Percentiles rank a stretch among this genome's conserved stretches.
Evolutionary conservation across 2,888 invertebrate genomes (phyloP).

Genomic region (Ceramica pisi): DNA sequence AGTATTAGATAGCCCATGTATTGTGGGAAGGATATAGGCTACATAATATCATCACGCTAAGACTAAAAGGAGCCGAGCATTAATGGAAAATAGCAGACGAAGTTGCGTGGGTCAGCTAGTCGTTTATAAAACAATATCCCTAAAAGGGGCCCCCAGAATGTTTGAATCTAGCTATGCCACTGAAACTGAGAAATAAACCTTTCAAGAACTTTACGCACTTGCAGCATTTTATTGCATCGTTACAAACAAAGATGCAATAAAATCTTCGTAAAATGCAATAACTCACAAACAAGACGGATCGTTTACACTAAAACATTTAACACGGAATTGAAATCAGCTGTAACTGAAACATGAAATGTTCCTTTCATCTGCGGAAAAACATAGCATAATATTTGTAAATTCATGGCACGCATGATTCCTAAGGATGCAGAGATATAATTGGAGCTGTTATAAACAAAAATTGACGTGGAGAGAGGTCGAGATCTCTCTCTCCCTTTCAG

Average conservation of each 20-base stretch:
- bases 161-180: no score
- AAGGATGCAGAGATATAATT: slow-evolving; percentile 22
- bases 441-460: neutral
- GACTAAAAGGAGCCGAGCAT: no score
- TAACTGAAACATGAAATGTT: slow-evolving; percentile 27
- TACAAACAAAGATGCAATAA: slow-evolving; percentile 15
- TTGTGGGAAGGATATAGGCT: no score
- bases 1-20: no score
- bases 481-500: no score
- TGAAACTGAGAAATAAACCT: neutral
- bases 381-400: slow-evolving; percentile 53
- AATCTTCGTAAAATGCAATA: slow-evolving; percentile 21
- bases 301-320: slow-evolving; percentile 29
- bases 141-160: no score
- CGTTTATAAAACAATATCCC: no score
- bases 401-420: slow-evolving; percentile 19
- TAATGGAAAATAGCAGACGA: no score
- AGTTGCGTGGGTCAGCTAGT: no score
- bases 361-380: slow-evolving; percentile 46
- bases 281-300: slow-evolving; percentile 17
- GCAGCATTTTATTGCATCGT: neutral
- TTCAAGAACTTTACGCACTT: slow-evolving; percentile 3
- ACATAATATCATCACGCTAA: no score
- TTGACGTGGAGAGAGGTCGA: neutral
- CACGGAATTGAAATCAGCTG: slow-evolving; percentile 35